Evolutionary conservation across 1,140 invertebrate species (phyloP).

Genomic region (Monochamus saltuarius): DNA sequence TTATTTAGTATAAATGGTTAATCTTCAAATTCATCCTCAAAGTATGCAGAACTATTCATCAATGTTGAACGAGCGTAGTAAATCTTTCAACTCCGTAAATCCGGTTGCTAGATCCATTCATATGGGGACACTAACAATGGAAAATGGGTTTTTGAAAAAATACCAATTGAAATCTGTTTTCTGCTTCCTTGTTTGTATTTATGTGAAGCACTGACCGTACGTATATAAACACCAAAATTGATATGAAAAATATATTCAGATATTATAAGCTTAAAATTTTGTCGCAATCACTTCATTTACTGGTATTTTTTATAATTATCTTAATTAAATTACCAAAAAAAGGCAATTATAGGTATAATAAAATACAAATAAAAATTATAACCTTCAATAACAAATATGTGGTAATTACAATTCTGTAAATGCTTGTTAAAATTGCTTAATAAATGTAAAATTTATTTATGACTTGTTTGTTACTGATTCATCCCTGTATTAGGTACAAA

Average conservation of each 20-base stretch:
- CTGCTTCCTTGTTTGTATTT: slow-evolving; percentile 15
- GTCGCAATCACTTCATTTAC: slow-evolving; percentile 22
- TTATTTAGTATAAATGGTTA: slow-evolving; percentile 31
- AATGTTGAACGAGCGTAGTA: too few relatives aligned
- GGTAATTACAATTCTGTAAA: slow-evolving; percentile 41
- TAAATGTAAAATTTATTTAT: slow-evolving; percentile 51
- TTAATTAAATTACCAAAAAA: slow-evolving; percentile 36
- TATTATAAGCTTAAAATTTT: slow-evolving; percentile 17
- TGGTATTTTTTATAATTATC: slow-evolving; percentile 3
- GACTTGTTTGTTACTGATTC: slow-evolving; percentile 20
- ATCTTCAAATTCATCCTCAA: slow-evolving; percentile 25
- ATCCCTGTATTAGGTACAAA: not conserved
- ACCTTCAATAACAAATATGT: slow-evolving; percentile 37
- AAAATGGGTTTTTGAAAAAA: slow-evolving; percentile 32
- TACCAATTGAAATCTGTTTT: slow-evolving; percentile 20
- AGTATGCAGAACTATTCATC: not conserved
- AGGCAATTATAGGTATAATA: slow-evolving; percentile 40
- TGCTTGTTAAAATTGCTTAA: slow-evolving; percentile 51
- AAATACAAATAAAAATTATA: slow-evolving; percentile 32
- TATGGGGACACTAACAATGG: slow-evolving; percentile 20
- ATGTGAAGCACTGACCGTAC: slow-evolving; percentile 15
- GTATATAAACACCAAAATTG: too few relatives aligned
- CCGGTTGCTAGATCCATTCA: not conserved
- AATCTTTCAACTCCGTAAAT: too few relatives aligned
- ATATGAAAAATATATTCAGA: slow-evolving; percentile 3